Evolutionary conservation across 1,140 invertebrate genomes (phyloP).

Genomic region (Trichomalopsis sarcophagae): DNA sequence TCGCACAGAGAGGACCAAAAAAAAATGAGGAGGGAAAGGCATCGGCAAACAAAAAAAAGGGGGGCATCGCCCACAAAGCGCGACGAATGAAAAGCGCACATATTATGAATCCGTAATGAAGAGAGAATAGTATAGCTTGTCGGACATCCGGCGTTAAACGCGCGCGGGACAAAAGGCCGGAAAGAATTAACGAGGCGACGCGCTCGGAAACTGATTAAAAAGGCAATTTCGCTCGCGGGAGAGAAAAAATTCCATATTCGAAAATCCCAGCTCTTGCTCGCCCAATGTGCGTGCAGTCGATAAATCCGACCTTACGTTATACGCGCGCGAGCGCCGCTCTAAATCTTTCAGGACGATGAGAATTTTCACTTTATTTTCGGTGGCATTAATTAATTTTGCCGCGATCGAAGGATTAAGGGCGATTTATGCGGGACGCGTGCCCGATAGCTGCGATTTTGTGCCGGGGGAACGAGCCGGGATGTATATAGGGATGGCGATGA

Average conservation of each 20-base stretch:
- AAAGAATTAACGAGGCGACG: slow-evolving; percentile 29
- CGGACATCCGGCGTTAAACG: neutral
- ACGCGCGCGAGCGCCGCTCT: neutral
- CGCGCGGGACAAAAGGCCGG: neutral
- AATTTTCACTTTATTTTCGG: neutral
- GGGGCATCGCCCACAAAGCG: neutral
- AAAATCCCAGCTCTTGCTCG: neutral
- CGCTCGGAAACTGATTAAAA: slow-evolving; percentile 37
- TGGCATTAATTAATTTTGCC: neutral
- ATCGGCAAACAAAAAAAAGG: neutral
- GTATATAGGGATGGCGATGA: too few relatives aligned
- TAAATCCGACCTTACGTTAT: neutral
- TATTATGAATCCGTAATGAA: neutral
- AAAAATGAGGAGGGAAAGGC: neutral
- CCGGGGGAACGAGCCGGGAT: too few relatives aligned
- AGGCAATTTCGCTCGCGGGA: slow-evolving; percentile 28
- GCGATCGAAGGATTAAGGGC: too few relatives aligned
- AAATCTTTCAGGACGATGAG: neutral
- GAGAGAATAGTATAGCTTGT: neutral
- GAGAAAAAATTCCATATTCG: slow-evolving; percentile 22
- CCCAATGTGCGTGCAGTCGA: neutral
- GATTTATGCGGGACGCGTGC: neutral
- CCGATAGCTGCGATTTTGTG: too few relatives aligned
- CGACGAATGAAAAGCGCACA: slow-evolving; percentile 3
- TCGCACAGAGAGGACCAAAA: neutral